Evolutionary conservation across 1,140 invertebrate species (phyloP).

Genomic region (Bombus pyrosoma): DNA sequence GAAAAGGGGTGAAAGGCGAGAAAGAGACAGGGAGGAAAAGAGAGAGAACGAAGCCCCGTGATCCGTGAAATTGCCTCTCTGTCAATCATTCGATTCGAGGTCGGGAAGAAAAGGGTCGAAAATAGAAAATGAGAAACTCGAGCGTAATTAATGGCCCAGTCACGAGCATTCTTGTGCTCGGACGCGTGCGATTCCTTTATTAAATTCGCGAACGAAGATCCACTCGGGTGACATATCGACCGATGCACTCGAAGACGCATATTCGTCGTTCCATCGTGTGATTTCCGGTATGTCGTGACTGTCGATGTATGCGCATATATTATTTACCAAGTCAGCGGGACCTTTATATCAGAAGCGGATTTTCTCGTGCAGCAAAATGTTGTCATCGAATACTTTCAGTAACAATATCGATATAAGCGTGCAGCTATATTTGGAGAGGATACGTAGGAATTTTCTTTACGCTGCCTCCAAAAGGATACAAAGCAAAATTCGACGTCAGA

Average conservation of each 20-base stretch:
- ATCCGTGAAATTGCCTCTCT: constrained; percentile 51
- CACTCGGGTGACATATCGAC: not conserved
- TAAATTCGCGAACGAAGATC: constrained; percentile 1
- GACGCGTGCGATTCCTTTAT: constrained; percentile 24
- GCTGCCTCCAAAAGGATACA: not conserved
- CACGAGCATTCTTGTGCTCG: not conserved
- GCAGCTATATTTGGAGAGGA: not conserved
- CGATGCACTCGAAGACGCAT: not conserved
- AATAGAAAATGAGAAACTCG: constrained; percentile 21
- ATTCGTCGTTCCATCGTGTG: not conserved
- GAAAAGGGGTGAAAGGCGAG: not conserved
- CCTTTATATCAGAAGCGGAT: not conserved
- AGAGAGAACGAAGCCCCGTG: not conserved
- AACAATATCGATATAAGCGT: not conserved
- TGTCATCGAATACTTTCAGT: not conserved
- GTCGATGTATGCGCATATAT: constrained; percentile 12
- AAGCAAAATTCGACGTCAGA: not conserved
- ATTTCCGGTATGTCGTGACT: not conserved
- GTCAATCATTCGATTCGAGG: constrained; percentile 44
- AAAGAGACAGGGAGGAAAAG: not conserved
- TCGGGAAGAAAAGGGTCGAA: not conserved
- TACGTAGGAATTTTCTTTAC: not conserved
- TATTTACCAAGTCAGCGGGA: constrained; percentile 12
- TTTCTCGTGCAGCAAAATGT: not conserved
- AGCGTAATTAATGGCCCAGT: constrained; percentile 25